Base-by-base conservation (phyloP, 1,140 invertebrate species). In the Araneus ventricosus region DNA sequence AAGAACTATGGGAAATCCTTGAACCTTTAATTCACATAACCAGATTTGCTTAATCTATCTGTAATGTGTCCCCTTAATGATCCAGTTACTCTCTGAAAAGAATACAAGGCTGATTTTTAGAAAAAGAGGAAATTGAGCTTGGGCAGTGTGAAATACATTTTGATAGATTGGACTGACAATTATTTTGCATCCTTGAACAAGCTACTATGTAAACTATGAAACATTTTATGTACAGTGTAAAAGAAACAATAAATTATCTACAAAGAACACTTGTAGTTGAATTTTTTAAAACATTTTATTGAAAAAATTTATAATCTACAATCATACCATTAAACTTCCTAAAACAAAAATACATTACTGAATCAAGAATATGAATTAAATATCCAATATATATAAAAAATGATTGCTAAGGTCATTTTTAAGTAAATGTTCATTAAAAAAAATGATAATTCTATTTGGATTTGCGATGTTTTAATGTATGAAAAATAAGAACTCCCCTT, bases 281-380 rank as follows among this genome's bases (percentile, higher is more conserved):
- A 7, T 67, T 67, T 67, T 63, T 67, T 67, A 67, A 75, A 75
- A 75, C 17, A 20, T 75, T 75, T 75, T 75, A 75, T 75, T 75
- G 70, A 75, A 75, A 75, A 75, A 37, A 34, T 30, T 75, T 75
- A 34, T 20, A 67, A 75, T 75, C 70, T 75, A 75, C 70, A 75
- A 37, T 75, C 70, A 37, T 75, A 75, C 30, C 70, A 75, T 75
- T 22, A 34, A n/a, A 75, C 14, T 75, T 34, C 20, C 34, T 75
- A 37, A 75, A 75, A 75, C 70, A 75, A 37, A 17, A 75, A 52
- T 10, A 75, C 6, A 75, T 37, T 27, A 37, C 20, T 75, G 20
- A 75, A 75, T 75, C 70, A 75, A 75, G 70, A 75, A 75, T 34
- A 37, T 5, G 70, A 75, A 75, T 75, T 75, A n/a, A 30, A 67